Evolutionary conservation across 1,140 invertebrate species (phyloP).

Genomic region (Glossosoma conforme): DNA sequence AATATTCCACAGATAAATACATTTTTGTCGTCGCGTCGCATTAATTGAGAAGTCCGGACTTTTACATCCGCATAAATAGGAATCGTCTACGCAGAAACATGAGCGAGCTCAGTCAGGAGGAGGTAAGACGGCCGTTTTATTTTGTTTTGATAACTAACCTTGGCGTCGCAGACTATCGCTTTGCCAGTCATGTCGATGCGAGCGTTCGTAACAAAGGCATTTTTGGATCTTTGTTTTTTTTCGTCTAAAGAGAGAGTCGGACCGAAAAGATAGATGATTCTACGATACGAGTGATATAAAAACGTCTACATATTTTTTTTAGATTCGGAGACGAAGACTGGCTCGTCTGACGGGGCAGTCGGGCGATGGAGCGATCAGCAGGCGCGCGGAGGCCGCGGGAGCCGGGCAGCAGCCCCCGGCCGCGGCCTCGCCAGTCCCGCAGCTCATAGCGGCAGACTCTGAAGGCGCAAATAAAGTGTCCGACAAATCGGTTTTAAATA

Average conservation of each 20-base stretch:
- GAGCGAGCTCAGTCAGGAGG: conserved; percentile 73
- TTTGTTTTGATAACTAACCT: conserved; percentile 26
- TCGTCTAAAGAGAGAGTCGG: no score
- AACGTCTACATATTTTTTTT: no score
- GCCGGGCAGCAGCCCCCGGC: conserved; percentile 10
- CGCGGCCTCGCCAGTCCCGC: conserved; percentile 35
- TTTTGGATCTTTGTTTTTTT: conserved; percentile 2
- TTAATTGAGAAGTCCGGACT: conserved; percentile 32
- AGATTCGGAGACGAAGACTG: conserved; percentile 30
- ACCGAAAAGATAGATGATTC: no score
- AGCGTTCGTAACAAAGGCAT: conserved; percentile 17
- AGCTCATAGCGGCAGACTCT: conserved; percentile 39
- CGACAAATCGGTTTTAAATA: conserved; percentile 43
- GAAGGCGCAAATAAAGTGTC: conserved; percentile 37
- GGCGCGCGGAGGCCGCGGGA: no score
- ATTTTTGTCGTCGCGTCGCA: no score
- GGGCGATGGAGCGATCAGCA: conserved; percentile 12
- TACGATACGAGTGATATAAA: no score
- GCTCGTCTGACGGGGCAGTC: conserved; percentile 19
- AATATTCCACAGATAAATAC: conserved; percentile 12
- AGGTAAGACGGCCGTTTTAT: conserved; percentile 49
- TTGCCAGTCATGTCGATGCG: conserved; percentile 25
- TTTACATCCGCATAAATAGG: conserved; percentile 1
- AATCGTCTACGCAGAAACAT: conserved; percentile 42
- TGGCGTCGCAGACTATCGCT: conserved; percentile 19